A percentile compares a stretch with the other conserved stretches of the same genome.
Conservation (phyloP, 2,888 invertebrate species). For the Microctonus aethiopoides region DNA sequence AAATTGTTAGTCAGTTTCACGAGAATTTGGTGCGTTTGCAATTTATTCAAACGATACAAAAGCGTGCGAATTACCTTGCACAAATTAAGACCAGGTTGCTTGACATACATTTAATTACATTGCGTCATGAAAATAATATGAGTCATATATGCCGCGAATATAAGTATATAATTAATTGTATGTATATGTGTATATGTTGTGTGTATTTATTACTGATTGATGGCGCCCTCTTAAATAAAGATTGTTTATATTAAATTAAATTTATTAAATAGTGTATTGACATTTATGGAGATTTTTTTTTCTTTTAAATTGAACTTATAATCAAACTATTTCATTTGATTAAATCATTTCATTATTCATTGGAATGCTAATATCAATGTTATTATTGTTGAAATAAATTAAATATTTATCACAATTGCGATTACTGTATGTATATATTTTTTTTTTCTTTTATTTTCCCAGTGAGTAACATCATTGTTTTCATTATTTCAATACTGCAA, state of each 20-base stretch:
- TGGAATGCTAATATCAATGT: no score
- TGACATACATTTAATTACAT: slow-evolving; percentile 31
- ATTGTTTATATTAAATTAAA: neutral
- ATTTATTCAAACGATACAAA: neutral
- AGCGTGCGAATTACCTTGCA: slow-evolving; percentile 25
- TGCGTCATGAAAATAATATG: slow-evolving; percentile 26
- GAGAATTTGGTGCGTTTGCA: neutral
- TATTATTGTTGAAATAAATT: no score
- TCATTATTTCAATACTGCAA: neutral
- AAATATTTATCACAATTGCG: neutral
- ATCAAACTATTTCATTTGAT: neutral
- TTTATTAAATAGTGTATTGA: neutral
- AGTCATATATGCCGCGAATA: slow-evolving; percentile 13
- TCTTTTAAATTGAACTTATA: neutral
- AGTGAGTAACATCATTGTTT: neutral
- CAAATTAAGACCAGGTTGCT: slow-evolving; percentile 2
- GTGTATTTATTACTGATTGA: neutral
- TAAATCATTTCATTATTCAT: no score
- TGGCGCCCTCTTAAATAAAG: neutral
- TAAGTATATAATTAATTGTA: neutral
- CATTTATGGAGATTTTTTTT: neutral
- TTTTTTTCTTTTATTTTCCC: no score
- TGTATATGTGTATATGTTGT: no score
- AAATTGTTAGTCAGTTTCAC: neutral
- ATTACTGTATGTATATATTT: neutral